Base-by-base conservation (phyloP, 2,888 invertebrate genomes). In the Pollenia labialis region DNA sequence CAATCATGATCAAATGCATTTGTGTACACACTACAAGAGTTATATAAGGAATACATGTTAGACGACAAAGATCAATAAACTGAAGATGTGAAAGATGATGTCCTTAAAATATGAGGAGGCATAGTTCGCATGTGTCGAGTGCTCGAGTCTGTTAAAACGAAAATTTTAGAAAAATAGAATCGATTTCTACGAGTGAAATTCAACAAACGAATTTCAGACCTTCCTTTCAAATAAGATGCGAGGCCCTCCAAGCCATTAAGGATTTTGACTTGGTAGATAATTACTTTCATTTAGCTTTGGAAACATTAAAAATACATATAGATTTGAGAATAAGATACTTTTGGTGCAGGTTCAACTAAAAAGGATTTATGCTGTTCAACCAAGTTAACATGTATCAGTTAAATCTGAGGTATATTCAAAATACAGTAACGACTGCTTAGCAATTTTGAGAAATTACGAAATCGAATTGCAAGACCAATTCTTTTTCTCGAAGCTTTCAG, bases 231-330 rank as follows among this genome's bases (percentile, higher is more conserved):
- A 74, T 58, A 4, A 46, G 62, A 46, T 75, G 81, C n/a, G 82
- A 82, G 60, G 60, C 68, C 23, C 14, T 56, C 50, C 46, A 82
- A 52, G 69, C 69, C 10, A 69, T 82, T 11, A 18, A n/a, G 44
- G n/a, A 48, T 16, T 82, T 75, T 9, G 69, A 50, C 12, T 56
- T 81, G 32, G 60, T 50, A 10, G 64, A 72, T 32, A 44, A 40
- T 1, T 64, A 68, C 56, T 81, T 74, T 54, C 44, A 44, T 18
- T 44, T 81, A 23, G 81, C 66, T 9, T 81, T 66, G 72, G 40
- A 40, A 12, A 56, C 64, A 1, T 46, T 81, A 10, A 23, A 66
- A 68, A 50, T 18, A 18, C 2, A n/a, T n/a, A 54, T 23, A n/a
- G 81, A 8, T 68, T 10, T 16, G 68, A 75, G 42, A 74, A 81